Base-by-base conservation (phyloP, 2,797 vertebrate species). In the Pseudomugil gertrudae region DNA sequence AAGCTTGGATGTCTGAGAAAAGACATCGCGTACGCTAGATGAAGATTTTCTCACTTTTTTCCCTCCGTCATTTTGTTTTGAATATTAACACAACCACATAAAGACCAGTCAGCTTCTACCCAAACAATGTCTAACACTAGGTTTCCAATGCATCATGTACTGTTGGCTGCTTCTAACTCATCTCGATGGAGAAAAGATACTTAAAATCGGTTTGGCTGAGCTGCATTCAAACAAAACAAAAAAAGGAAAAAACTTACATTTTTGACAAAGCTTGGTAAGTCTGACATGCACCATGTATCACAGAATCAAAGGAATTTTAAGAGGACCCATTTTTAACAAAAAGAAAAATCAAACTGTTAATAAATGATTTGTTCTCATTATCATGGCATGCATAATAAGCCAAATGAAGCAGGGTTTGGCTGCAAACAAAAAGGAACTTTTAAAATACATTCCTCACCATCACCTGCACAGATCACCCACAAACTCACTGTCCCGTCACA, bases 401-500 rank as follows among this genome's bases (percentile, higher is more conserved):
- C 54, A 64, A 53, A 57, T 14, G 15, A 47, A 36, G 48, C 8
- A 24, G 45, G 32, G 4, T 24, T 58, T 65, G 5, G 63, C 33
- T 58, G 52, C 54, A 64, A 33, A 53, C n/a, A n/a, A 72, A 59
- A 45, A 65, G 26, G 13, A 13, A 30, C 29, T 32, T 2, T n/a
- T 17, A 52, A 29, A 66, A 51, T n/a, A 45, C 51, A 30, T 53
- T 32, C 63, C 29, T 53, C 29, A 29, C 23, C 5, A 57, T 45
- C 19, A 21, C 43, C 53, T 60, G 13, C 56, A 80, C 24, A 60
- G 52, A 57, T 24, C 40, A 66, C 35, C 14, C 5, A 54, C 29
- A 58, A 23, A 26, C 9, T 54, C 3, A 33, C 26, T 50, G 55
- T 58, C 83, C 71, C 14, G 57, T 59, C 38, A 47, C 57, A 19